Evolutionary conservation across 1,140 invertebrate genomes (phyloP).

Genomic region (Cherax destructor): DNA sequence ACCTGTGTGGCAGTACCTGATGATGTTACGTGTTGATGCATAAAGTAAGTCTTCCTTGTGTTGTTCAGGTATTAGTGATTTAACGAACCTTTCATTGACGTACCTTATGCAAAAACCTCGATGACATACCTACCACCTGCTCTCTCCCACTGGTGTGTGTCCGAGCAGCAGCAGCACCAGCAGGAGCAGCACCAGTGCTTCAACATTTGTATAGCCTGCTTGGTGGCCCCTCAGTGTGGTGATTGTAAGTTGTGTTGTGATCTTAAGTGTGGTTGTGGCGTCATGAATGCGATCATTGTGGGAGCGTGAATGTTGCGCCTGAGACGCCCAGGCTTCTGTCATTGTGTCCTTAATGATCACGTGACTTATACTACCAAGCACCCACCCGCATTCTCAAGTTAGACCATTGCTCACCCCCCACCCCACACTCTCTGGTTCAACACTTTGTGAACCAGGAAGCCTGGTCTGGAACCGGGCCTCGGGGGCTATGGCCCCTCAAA

Average conservation of each 20-base stretch:
- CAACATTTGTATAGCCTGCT: constrained; percentile 8
- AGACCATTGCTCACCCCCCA: neutral
- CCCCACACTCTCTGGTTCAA: too few relatives aligned
- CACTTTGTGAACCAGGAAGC: too few relatives aligned
- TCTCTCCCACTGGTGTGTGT: neutral
- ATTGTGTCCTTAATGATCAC: constrained; percentile 14
- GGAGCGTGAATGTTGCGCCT: constrained; percentile 9
- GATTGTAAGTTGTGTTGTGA: constrained; percentile 31
- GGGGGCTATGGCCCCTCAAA: too few relatives aligned
- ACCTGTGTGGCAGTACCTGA: neutral
- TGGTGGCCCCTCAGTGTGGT: constrained; percentile 33
- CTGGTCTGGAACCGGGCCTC: too few relatives aligned
- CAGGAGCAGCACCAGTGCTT: neutral
- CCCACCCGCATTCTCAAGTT: constrained; percentile 13
- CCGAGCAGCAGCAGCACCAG: neutral
- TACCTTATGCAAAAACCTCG: too few relatives aligned
- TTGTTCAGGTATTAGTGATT: too few relatives aligned
- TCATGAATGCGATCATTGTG: neutral
- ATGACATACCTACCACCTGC: too few relatives aligned
- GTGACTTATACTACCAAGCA: constrained; percentile 8
- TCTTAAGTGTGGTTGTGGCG: constrained; percentile 13
- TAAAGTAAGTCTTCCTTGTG: too few relatives aligned
- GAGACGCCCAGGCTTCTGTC: neutral
- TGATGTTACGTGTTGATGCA: neutral
- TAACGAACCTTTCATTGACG: too few relatives aligned